Conservation (phyloP, 2,113 vertebrate species). For the Indri indri region DNA sequence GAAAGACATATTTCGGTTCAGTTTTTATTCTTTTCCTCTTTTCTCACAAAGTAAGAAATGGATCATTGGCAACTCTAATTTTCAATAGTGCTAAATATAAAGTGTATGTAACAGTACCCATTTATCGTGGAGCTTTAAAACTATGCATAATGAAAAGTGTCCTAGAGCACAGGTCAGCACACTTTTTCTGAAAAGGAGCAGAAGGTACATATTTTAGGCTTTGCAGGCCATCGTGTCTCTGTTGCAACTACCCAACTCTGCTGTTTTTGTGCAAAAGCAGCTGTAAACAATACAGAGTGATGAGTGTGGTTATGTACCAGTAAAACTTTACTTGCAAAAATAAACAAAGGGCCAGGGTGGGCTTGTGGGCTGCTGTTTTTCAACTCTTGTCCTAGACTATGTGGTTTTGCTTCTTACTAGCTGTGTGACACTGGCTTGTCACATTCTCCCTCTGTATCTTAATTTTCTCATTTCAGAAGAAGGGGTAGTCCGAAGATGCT, state of each 20-base stretch:
- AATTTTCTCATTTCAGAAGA: neutral
- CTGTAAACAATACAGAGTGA: neutral
- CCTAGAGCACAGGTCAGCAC: neutral
- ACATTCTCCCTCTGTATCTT: neutral
- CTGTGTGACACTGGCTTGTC: neutral
- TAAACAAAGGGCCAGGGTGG: neutral
- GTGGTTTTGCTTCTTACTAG: neutral
- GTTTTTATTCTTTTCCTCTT: neutral
- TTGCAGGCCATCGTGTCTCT: neutral
- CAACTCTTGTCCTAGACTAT: neutral
- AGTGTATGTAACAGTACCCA: neutral
- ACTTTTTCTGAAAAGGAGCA: neutral
- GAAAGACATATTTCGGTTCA: neutral
- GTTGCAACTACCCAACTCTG: neutral
- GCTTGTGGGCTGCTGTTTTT: too few species aligned
- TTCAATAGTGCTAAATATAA: neutral
- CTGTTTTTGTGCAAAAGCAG: neutral
- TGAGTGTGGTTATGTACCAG: neutral
- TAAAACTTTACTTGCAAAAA: neutral
- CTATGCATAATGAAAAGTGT: neutral
- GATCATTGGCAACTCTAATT: neutral
- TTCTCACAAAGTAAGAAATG: neutral
- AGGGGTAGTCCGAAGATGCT: neutral
- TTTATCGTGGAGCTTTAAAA: conserved; percentile 2
- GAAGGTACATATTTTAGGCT: neutral